Percentiles rank a stretch among this genome's conserved stretches.
These are phyloP conservation scores for Apolygus lucorum DNA, from an alignment of 1,140 invertebrate genomes.

Conservation along the genomic window DNA sequence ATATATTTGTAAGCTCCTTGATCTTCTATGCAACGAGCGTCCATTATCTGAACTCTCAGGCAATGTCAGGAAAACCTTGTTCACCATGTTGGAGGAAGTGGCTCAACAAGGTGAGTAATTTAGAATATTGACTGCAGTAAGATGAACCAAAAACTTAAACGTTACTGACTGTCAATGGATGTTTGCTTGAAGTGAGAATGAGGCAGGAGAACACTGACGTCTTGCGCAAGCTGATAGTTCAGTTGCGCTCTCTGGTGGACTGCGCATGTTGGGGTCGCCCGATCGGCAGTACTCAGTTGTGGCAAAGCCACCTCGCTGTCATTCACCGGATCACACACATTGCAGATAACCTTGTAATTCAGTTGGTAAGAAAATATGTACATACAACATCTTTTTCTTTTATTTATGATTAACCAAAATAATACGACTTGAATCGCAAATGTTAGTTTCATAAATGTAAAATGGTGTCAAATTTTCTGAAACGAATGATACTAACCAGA, in stretches of 20 bases:
- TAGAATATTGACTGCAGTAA: not conserved
- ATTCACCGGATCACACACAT: conserved; percentile 75
- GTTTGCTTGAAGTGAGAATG: conserved; percentile 56
- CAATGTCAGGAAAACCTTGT: conserved; percentile 82
- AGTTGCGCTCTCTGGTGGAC: conserved; percentile 60
- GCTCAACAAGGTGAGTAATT: conserved; percentile 68
- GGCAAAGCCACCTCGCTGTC: conserved; percentile 76
- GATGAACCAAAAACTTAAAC: not conserved
- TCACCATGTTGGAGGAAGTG: conserved; percentile 90
- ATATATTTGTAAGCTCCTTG: conserved; percentile 88
- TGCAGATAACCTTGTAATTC: conserved; percentile 67
- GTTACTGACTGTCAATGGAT: no score
- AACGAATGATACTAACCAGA: no score
- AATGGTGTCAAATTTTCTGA: no score
- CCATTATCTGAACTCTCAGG: conserved; percentile 72
- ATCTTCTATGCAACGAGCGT: conserved; percentile 77
- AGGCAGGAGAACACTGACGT: conserved; percentile 82
- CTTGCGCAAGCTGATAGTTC: conserved; percentile 63
- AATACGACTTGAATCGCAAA: no score
- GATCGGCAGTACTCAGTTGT: conserved; percentile 75
- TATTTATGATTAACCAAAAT: no score
- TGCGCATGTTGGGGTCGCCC: conserved; percentile 74
- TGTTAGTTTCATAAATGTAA: no score
- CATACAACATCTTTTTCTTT: no score
- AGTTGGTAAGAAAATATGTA: conserved; percentile 46